These are phyloP conservation scores for Autographa pulchrina DNA, from an alignment of 2,888 invertebrate species.

Conservation along the genomic window DNA sequence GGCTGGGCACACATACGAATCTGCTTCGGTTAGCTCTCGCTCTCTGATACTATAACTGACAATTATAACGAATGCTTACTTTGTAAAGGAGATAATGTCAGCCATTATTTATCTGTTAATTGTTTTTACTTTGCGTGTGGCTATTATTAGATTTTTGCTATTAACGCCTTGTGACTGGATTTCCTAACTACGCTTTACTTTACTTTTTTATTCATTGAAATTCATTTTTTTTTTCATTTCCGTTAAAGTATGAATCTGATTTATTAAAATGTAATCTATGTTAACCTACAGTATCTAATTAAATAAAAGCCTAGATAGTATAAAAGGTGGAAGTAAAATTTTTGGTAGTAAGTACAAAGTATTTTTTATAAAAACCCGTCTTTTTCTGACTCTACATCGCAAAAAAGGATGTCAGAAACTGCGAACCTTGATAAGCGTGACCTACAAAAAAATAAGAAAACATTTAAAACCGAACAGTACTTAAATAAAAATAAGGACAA, in stretches of 20 bases:
- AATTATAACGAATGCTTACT: constrained; percentile 14
- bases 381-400: not conserved
- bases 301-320: too few species aligned
- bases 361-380: too few species aligned
- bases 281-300: too few species aligned
- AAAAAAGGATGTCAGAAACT: not conserved
- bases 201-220: too few species aligned
- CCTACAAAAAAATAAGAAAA: not conserved
- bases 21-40: constrained; percentile 15
- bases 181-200: too few species aligned
- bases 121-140: not conserved
- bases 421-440: not conserved
- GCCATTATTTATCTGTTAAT: not conserved
- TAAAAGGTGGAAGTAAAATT: too few species aligned
- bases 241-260: too few species aligned
- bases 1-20: constrained; percentile 23
- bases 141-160: not conserved
- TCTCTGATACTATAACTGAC: constrained; percentile 14
- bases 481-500: not conserved
- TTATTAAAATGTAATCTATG: too few species aligned
- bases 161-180: too few species aligned
- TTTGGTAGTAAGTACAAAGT: too few species aligned
- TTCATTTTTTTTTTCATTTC: too few species aligned
- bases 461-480: not conserved
- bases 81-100: not conserved